Evolutionary conservation across 92 coral and sea anemone species (phyloP).

Genomic region (Palythoa heliodiscus): DNA sequence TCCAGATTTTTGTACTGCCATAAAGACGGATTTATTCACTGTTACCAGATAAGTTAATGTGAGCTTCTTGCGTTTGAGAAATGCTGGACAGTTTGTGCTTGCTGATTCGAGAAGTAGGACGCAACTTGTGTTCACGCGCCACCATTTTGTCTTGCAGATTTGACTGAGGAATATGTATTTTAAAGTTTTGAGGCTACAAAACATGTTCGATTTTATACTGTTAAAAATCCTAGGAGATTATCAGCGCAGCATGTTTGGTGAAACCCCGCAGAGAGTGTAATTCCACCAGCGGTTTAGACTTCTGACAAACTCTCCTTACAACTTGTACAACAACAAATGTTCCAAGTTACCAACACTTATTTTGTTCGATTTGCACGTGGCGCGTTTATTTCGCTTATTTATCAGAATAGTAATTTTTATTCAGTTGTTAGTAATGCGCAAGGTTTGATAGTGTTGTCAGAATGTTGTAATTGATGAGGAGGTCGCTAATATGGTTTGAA

Average conservation of each 20-base stretch:
- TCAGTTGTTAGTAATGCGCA: background rate
- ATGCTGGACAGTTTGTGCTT: background rate
- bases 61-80: background rate
- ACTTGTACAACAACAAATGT: constrained; percentile 19
- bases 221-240: background rate
- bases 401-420: background rate
- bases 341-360: background rate
- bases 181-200: background rate
- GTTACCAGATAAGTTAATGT: background rate
- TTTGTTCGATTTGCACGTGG: constrained; percentile 32
- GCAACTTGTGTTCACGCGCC: background rate
- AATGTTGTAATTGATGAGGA: background rate
- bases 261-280: background rate
- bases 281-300: background rate
- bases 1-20: background rate
- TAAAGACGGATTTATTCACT: background rate
- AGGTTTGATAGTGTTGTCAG: background rate
- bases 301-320: background rate
- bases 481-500: background rate
- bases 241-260: background rate
- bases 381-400: constrained; percentile 21
- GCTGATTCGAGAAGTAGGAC: background rate
- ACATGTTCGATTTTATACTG: background rate
- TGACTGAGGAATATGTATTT: background rate
- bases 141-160: constrained; percentile 40